Percentiles rank a stretch among this genome's conserved stretches.
Conservation (phyloP, 1,140 invertebrate genomes). For the Mya arenaria region DNA sequence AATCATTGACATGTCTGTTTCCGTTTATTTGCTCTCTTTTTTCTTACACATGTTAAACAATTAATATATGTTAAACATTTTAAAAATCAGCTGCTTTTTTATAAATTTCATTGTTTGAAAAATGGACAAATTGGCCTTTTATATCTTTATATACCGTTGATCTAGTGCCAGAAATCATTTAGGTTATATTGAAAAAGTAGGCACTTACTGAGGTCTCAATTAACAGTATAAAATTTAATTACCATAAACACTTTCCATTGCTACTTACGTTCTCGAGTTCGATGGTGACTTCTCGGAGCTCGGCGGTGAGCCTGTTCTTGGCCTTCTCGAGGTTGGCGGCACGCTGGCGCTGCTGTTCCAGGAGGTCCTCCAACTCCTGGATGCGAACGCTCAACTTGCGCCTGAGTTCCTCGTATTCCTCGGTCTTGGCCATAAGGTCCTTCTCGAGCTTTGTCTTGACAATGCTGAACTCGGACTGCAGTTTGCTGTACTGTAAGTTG, state of each 20-base stretch:
- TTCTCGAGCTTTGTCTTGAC: conserved; percentile 79
- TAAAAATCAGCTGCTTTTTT: too few species aligned
- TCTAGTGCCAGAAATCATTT: too few species aligned
- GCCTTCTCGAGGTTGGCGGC: conserved; percentile 77
- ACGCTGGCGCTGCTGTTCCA: conserved; percentile 74
- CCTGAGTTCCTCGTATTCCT: conserved; percentile 80
- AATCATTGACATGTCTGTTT: too few species aligned
- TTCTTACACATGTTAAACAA: too few species aligned
- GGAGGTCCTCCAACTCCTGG: conserved; percentile 76
- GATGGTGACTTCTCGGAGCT: conserved; percentile 79
- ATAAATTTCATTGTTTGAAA: too few species aligned
- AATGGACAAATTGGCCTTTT: too few species aligned
- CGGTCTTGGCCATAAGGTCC: conserved; percentile 77
- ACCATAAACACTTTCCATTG: neutral
- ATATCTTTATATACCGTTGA: too few species aligned
- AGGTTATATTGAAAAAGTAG: too few species aligned
- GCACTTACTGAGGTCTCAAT: too few species aligned
- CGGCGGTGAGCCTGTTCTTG: conserved; percentile 78
- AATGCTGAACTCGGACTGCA: conserved; percentile 73
- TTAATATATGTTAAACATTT: too few species aligned
- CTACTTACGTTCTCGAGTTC: conserved; percentile 80
- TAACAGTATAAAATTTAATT: neutral
- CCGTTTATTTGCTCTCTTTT: too few species aligned
- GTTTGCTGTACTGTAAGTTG: conserved; percentile 67
- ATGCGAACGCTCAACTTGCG: conserved; percentile 77